Conservation (phyloP, 2,113 vertebrate species). For the Propithecus coquereli region DNA sequence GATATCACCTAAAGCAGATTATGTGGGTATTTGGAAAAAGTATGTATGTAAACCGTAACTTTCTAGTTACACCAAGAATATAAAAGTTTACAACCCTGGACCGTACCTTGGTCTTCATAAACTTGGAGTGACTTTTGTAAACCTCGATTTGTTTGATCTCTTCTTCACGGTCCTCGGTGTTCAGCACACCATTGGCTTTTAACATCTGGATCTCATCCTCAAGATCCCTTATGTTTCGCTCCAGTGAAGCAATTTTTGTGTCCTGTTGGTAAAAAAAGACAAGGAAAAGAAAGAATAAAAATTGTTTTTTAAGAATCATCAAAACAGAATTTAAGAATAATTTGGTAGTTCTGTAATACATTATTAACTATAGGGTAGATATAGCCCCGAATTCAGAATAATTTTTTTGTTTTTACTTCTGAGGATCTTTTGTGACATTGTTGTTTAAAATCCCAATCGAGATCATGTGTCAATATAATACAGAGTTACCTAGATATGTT, state of each 20-base stretch:
- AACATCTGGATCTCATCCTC: conserved; percentile 99
- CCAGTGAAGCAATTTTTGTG: conserved; percentile 98
- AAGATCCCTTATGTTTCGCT: conserved; percentile 98
- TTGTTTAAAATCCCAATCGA: conserved; percentile 7
- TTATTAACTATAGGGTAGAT: background rate
- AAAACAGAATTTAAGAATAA: conserved; percentile 32
- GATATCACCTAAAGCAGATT: conserved; percentile 23
- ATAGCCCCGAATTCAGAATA: background rate
- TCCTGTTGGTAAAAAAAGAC: conserved; percentile 84
- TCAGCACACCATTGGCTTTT: conserved; percentile 96
- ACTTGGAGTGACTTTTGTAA: conserved; percentile 99
- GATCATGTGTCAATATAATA: background rate
- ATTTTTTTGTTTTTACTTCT: background rate
- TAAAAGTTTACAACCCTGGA: conserved; percentile 64
- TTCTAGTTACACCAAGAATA: conserved; percentile 52
- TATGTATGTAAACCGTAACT: background rate
- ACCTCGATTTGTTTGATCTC: conserved; percentile 99
- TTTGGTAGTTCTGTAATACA: background rate
- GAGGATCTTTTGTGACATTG: background rate
- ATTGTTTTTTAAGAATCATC: background rate
- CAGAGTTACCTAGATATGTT: background rate
- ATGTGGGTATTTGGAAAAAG: conserved; percentile 21
- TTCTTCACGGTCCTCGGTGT: conserved; percentile 96
- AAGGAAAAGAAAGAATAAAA: background rate
- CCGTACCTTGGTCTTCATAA: conserved; percentile 99